These are phyloP conservation scores for Agriopis leucophaearia DNA, from an alignment of 2,888 invertebrate genomes.

Conservation along the genomic window DNA sequence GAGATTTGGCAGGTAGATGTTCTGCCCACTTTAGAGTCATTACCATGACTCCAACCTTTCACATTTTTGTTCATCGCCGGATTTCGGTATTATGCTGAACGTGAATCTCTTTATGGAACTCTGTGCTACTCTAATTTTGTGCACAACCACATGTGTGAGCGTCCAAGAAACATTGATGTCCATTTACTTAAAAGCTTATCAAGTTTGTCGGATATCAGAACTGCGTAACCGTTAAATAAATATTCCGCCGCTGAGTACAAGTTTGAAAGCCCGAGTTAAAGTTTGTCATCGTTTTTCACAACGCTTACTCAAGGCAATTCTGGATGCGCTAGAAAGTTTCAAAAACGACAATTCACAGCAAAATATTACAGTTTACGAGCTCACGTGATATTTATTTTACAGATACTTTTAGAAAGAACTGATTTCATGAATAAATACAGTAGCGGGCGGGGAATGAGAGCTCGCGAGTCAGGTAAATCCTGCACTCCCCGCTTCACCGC, in stretches of 20 bases:
- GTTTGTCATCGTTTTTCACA: conserved; percentile 34
- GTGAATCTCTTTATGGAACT: too few relatives aligned
- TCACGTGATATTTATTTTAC: neutral
- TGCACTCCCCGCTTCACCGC: neutral
- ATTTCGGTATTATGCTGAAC: too few relatives aligned
- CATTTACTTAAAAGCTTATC: conserved; percentile 9
- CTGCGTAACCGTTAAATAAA: conserved; percentile 14
- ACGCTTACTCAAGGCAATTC: conserved; percentile 33
- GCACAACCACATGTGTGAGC: too few relatives aligned
- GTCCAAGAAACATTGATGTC: neutral
- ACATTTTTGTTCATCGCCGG: too few relatives aligned
- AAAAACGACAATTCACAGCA: conserved; percentile 36
- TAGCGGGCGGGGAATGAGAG: neutral
- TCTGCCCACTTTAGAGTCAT: too few relatives aligned
- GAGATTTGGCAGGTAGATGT: too few relatives aligned
- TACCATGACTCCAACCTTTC: too few relatives aligned
- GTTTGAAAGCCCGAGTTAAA: conserved; percentile 24
- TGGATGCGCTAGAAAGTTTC: conserved; percentile 37
- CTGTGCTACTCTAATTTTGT: too few relatives aligned
- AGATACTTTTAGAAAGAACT: neutral
- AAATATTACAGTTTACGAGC: neutral
- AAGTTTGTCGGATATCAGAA: neutral
- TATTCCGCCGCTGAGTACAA: conserved; percentile 3
- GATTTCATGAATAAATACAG: neutral
- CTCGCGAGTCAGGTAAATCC: neutral